A percentile compares a stretch with the other conserved stretches of the same genome.
Conservation (phyloP, 2,888 invertebrate species). For the Pristionchus arcanus region DNA sequence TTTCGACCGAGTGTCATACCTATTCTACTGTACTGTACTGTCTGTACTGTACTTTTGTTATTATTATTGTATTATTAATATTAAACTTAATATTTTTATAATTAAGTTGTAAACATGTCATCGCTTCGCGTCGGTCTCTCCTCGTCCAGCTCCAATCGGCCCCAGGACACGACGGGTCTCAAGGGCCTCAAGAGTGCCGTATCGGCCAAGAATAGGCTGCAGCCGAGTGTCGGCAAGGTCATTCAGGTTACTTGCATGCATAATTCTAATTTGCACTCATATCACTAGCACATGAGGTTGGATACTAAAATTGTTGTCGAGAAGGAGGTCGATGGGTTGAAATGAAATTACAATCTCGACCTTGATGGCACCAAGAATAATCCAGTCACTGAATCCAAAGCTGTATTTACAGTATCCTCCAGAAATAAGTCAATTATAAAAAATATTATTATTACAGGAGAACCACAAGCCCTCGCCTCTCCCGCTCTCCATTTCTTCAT, state of each 20-base stretch:
- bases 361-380: too few relatives aligned
- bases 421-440: not conserved
- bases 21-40: not conserved
- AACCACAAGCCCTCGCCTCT: not conserved
- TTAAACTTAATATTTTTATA: not conserved
- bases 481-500: not conserved
- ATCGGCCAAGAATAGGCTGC: not conserved
- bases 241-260: not conserved
- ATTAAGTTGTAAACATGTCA: not conserved
- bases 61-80: not conserved
- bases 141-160: not conserved
- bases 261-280: too few relatives aligned
- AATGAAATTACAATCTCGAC: too few relatives aligned
- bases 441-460: not conserved
- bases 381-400: not conserved
- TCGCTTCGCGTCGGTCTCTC: constrained; percentile 7
- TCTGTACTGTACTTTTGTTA: too few relatives aligned
- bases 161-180: not conserved
- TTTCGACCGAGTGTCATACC: not conserved
- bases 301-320: too few relatives aligned
- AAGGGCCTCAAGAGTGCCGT: constrained; percentile 10
- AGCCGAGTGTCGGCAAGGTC: constrained; percentile 10
- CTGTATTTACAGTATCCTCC: not conserved
- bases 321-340: too few relatives aligned
- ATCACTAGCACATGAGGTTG: too few relatives aligned